Evolutionary conservation across 64 coral and sea anemone species (phyloP).

Genomic region (Pocillopora damicornis): DNA sequence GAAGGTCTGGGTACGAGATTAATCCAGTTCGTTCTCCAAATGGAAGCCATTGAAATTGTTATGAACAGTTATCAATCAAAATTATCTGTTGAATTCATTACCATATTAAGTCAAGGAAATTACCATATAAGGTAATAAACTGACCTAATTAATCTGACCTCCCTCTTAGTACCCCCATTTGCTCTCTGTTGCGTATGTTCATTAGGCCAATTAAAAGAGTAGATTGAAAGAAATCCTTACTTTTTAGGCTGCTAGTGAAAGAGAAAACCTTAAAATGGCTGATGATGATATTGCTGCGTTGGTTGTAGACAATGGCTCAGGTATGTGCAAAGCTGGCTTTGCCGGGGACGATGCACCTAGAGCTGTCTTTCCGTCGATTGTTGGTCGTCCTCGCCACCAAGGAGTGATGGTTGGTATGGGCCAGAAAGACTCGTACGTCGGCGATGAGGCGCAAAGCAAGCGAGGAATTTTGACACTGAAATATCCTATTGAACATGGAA

Average conservation of each 20-base stretch:
- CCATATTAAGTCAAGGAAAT: conserved; percentile 28
- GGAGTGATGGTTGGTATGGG: conserved; percentile 72
- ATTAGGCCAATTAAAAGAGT: background rate
- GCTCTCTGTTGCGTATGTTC: conserved; percentile 23
- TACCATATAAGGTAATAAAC: conserved; percentile 55
- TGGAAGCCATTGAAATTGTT: conserved; percentile 13
- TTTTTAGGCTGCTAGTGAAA: background rate
- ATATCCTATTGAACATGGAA: conserved; percentile 64
- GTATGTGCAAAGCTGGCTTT: conserved; percentile 92
- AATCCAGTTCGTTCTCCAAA: background rate
- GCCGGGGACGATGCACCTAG: conserved; percentile 84
- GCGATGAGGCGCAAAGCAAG: conserved; percentile 57
- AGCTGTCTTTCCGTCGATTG: conserved; percentile 78
- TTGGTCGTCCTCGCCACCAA: conserved; percentile 61
- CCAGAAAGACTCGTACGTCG: conserved; percentile 68
- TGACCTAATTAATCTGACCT: background rate
- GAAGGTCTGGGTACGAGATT: too few species aligned
- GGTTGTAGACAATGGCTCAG: conserved; percentile 86
- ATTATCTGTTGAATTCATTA: conserved; percentile 4
- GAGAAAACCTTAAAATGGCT: conserved; percentile 52
- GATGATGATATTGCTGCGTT: conserved; percentile 88
- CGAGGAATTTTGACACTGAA: conserved; percentile 64
- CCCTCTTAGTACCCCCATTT: background rate
- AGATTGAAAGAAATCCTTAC: background rate
- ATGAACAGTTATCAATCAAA: background rate